Conservation (phyloP, 2,888 invertebrate species). For the Xylocampa areola region DNA sequence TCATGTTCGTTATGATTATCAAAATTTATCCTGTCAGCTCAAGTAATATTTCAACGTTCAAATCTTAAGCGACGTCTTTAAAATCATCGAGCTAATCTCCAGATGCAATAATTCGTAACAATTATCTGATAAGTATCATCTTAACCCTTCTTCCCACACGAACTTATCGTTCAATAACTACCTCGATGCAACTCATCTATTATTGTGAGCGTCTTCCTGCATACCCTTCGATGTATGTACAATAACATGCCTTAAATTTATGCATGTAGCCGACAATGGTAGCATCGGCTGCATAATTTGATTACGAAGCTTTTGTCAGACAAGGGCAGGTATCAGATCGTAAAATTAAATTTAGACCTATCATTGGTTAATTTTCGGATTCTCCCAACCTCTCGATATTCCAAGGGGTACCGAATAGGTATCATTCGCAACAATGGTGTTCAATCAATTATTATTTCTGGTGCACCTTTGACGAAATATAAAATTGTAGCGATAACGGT, state of each 20-base stretch:
- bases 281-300: slow-evolving; percentile 89
- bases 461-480: slow-evolving; percentile 88
- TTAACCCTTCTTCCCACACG: slow-evolving; percentile 88
- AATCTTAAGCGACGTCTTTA: slow-evolving; percentile 34
- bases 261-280: slow-evolving; percentile 86
- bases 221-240: slow-evolving; percentile 83
- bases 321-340: slow-evolving; percentile 87
- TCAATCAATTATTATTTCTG: slow-evolving; percentile 88
- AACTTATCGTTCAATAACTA: slow-evolving; percentile 79
- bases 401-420: slow-evolving; percentile 74
- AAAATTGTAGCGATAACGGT: slow-evolving; percentile 87
- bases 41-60: slow-evolving; percentile 45
- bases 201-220: slow-evolving; percentile 77
- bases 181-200: slow-evolving; percentile 81
- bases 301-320: slow-evolving; percentile 86
- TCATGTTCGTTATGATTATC: slow-evolving; percentile 47
- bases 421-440: slow-evolving; percentile 84
- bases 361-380: slow-evolving; percentile 89
- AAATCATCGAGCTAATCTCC: slow-evolving; percentile 66
- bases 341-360: slow-evolving; percentile 89
- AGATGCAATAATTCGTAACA: slow-evolving; percentile 86
- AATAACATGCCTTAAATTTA: slow-evolving; percentile 86
- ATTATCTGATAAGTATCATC: slow-evolving; percentile 88
- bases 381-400: slow-evolving; percentile 80
- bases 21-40: slow-evolving; percentile 38